Conservation (phyloP, 2,113 vertebrate genomes). For the Nycticebus coucang region DNA sequence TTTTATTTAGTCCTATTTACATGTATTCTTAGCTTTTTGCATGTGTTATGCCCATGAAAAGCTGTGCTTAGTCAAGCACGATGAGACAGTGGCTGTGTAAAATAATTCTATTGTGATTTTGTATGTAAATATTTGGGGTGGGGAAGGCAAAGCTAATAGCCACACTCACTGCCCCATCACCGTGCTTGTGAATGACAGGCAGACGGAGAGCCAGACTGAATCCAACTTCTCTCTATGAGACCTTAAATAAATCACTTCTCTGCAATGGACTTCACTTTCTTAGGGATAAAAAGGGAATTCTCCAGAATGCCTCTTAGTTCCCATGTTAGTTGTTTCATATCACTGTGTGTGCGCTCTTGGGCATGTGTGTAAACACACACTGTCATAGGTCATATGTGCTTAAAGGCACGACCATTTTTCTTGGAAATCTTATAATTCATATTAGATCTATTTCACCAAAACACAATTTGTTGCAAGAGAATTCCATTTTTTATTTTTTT, state of each 20-base stretch:
- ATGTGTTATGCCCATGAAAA: not conserved
- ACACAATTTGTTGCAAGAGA: not conserved
- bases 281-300: not conserved
- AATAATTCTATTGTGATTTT: constrained; percentile 28
- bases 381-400: not conserved
- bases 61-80: not conserved
- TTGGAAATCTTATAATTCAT: not conserved
- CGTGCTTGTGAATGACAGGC: not conserved
- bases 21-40: not conserved
- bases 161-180: not conserved
- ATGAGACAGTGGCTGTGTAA: not conserved
- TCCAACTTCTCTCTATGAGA: not conserved
- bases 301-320: not conserved
- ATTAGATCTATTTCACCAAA: not conserved
- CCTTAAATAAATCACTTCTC: not conserved
- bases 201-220: not conserved
- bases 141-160: not conserved
- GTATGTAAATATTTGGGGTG: too few relatives aligned
- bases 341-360: not conserved
- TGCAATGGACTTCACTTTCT: not conserved
- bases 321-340: not conserved
- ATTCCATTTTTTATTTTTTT: not conserved
- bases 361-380: not conserved
- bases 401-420: not conserved
- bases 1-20: constrained; percentile 30